phyloP scores from a whole-genome alignment of 2,888 invertebrate genomes.

The Autographa pulchrina region DNA sequence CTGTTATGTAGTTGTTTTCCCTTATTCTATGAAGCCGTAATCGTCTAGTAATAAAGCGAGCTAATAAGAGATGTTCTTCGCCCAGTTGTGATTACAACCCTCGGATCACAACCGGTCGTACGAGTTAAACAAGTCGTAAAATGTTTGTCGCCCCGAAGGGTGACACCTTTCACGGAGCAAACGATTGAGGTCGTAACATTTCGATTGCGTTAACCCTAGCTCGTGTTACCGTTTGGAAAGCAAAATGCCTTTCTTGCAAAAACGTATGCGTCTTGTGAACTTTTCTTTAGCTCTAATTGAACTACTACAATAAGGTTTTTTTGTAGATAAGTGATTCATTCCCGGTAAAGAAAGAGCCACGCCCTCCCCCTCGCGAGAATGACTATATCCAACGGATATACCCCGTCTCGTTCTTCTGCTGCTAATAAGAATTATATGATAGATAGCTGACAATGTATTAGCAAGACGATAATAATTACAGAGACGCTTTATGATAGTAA shows the following conservation, averaged over 20 bases:
- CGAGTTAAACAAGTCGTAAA: conserved; percentile 55
- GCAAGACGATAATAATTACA: no score
- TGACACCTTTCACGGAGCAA: conserved; percentile 56
- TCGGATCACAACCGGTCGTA: conserved; percentile 41
- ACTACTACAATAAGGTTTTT: conserved; percentile 6
- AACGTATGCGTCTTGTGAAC: conserved; percentile 30
- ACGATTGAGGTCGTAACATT: conserved; percentile 51
- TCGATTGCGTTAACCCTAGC: conserved; percentile 47
- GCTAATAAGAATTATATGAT: background rate
- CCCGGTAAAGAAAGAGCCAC: background rate
- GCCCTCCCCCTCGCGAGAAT: background rate
- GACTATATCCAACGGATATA: background rate
- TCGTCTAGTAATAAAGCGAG: conserved; percentile 32
- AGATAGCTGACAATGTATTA: background rate
- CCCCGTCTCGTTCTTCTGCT: background rate
- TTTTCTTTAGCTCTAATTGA: conserved; percentile 30
- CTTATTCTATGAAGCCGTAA: conserved; percentile 25
- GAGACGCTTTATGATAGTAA: no score
- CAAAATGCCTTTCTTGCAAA: conserved; percentile 28
- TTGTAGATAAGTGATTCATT: background rate
- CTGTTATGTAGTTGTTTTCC: background rate
- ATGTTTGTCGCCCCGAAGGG: conserved; percentile 50
- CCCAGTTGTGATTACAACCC: conserved; percentile 42
- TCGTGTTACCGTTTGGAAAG: conserved; percentile 46
- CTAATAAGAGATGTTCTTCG: conserved; percentile 39